Percentiles rank a stretch among this genome's conserved stretches.
Conservation (phyloP, 2,113 vertebrate species). For the Bujurquina vittata region DNA sequence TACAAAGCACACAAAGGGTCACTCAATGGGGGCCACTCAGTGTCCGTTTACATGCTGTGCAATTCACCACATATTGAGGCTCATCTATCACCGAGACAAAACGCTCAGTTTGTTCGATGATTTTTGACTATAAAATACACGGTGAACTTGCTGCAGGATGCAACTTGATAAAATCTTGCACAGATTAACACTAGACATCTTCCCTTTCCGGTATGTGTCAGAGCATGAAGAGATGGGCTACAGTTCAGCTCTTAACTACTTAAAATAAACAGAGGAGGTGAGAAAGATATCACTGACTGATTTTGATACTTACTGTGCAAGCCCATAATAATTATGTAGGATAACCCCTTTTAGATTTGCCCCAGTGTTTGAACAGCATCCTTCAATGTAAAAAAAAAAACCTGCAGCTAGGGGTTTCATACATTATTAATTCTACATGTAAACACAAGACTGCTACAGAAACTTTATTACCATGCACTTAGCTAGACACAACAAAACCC, state of each 20-base stretch:
- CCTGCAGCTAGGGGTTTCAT: constrained; percentile 25
- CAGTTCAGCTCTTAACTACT: background rate
- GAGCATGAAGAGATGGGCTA: background rate
- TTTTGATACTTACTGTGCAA: background rate
- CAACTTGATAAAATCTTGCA: constrained; percentile 11
- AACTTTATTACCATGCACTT: constrained; percentile 32
- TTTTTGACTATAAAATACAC: background rate
- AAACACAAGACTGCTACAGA: background rate
- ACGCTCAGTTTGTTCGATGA: constrained; percentile 12
- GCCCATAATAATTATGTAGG: background rate
- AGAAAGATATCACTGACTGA: background rate
- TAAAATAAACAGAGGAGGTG: constrained; percentile 17
- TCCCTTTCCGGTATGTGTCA: constrained; percentile 38
- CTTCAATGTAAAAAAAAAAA: background rate
- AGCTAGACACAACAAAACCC: constrained; percentile 55
- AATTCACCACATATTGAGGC: constrained; percentile 18
- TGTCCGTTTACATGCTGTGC: constrained; percentile 40
- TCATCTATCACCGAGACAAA: constrained; percentile 10
- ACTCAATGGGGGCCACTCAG: constrained; percentile 35
- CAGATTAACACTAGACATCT: constrained; percentile 8
- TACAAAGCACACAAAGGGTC: constrained; percentile 60
- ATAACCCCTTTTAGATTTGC: constrained; percentile 6
- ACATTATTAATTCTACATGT: background rate
- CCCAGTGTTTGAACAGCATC: background rate
- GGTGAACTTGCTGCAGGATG: background rate